Evolutionary conservation across 2,113 vertebrate species (phyloP).

Genomic region (Mellivora capensis): DNA sequence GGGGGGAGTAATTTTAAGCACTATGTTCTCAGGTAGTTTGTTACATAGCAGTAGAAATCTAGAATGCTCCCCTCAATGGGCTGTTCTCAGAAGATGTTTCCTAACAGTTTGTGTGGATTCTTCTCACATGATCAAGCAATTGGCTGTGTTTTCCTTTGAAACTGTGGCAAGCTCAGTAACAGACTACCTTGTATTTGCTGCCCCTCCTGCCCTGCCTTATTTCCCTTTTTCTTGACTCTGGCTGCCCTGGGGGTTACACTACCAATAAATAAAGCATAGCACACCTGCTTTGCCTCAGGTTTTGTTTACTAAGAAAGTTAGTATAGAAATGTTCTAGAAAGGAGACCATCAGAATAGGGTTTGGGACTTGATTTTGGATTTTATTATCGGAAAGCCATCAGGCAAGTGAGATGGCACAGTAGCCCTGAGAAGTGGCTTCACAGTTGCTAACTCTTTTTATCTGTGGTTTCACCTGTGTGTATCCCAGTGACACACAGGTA

Average conservation of each 20-base stretch:
- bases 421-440: background rate
- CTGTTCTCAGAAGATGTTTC: background rate
- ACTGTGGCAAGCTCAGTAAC: background rate
- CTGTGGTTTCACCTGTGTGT: background rate
- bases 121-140: background rate
- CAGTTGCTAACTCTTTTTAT: background rate
- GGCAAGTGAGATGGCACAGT: background rate
- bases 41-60: background rate
- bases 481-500: background rate
- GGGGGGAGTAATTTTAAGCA: background rate
- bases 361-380: background rate
- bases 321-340: background rate
- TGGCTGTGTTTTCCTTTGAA: background rate
- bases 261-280: background rate
- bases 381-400: background rate
- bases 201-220: background rate
- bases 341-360: background rate
- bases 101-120: background rate
- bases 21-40: background rate
- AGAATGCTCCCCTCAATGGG: background rate
- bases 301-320: background rate
- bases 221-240: background rate
- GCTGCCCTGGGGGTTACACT: background rate
- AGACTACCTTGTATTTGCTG: background rate
- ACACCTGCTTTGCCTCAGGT: background rate